phyloP scores from a whole-genome alignment of 2,888 invertebrate genomes.

The Heteropelma amictum region DNA sequence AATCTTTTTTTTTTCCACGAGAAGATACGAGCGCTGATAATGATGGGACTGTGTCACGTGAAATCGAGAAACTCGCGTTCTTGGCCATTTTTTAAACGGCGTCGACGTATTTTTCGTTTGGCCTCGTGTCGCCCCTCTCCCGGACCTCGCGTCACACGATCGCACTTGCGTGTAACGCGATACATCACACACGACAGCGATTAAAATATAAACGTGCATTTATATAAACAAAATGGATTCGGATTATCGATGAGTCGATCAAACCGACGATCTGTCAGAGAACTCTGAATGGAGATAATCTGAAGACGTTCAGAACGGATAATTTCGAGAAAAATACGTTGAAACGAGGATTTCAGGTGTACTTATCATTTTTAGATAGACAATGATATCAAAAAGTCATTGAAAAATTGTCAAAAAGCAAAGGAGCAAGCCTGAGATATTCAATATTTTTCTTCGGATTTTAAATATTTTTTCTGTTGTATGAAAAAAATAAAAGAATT shows the following conservation, averaged over 20 bases:
- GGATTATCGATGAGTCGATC: conserved; percentile 25
- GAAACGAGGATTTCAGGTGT: too few species aligned
- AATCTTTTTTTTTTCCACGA: background rate
- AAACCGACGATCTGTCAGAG: conserved; percentile 15
- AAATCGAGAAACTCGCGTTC: conserved; percentile 52
- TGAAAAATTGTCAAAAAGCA: too few species aligned
- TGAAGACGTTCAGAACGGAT: background rate
- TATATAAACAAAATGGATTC: background rate
- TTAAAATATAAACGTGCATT: conserved; percentile 5
- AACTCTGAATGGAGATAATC: background rate
- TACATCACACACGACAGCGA: conserved; percentile 25
- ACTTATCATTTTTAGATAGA: too few species aligned
- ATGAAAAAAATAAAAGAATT: too few species aligned
- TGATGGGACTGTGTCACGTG: conserved; percentile 34
- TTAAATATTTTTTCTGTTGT: too few species aligned
- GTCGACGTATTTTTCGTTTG: conserved; percentile 43
- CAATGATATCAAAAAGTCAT: too few species aligned
- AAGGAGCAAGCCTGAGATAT: too few species aligned
- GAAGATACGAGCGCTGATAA: background rate
- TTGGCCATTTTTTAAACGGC: conserved; percentile 51
- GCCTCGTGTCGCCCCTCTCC: background rate
- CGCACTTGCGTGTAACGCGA: conserved; percentile 24
- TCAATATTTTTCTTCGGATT: too few species aligned
- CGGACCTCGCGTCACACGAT: conserved; percentile 37
- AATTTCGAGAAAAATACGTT: too few species aligned